Evolutionary conservation across 2,888 invertebrate species (phyloP), one percentile per base, ranked within the genome.

Genomic region (Ellobium chinense): DNA sequence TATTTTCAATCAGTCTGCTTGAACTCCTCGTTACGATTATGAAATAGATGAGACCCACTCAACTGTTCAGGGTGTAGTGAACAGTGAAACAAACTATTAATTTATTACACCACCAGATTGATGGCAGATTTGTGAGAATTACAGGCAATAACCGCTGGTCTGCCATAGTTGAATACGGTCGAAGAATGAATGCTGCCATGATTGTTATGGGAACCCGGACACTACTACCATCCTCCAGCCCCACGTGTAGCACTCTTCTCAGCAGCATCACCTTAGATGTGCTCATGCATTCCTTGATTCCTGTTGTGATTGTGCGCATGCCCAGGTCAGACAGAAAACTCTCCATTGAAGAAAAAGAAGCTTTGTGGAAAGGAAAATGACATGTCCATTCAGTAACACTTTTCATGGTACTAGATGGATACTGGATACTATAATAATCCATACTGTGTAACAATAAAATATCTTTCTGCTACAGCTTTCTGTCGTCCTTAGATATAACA

Each of bases 111-210:
- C 18, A 27, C 24, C 54, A 70, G 70, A 18, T 70, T 18, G 21
- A 46, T 39, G 70, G 70, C 39, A 39, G 29, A 46, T 70, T 70
- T 54, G 27, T 70, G 18, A 39, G 70, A 5, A 29, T 70, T 27
- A 29, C 46, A 1, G 70, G 70, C 24, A 39, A 70, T 29, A 70
- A 27, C 36, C 27, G 14, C 2, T 70, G 70, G 70, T 27, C 24
- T 27, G 39, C 70, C 54, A 70, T 70, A 24, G 54, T 70, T 4
- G 70, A 70, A 36, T 70, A 36, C 70, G 14, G 70, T 29, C 18
- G 27, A 29, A 31, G 31, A 14, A 29, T 70, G 12, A n/a, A 24
- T 1, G 46, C 70, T 4, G 29, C 24, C 27, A 39, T 70, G 70
- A 39, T 70, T 5, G 70, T 70, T 2, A 39, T 70, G 46, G 70